Evolutionary conservation across 2,888 invertebrate genomes (phyloP).

Genomic region (Hirudinaria manillensis): DNA sequence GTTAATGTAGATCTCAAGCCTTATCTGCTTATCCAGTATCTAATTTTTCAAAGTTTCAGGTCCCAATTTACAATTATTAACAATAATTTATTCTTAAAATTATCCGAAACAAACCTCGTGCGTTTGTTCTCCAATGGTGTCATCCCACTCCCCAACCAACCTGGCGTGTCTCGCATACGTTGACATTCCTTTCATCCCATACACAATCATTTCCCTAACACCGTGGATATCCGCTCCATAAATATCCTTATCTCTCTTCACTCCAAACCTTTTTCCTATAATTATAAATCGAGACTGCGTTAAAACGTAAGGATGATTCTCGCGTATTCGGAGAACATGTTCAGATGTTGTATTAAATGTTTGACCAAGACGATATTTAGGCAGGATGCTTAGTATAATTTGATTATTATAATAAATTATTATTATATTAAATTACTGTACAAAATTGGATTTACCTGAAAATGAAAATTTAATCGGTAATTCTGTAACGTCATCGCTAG

Average conservation of each 20-base stretch:
- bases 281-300: neutral
- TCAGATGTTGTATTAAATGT: too few species aligned
- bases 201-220: conserved; percentile 44
- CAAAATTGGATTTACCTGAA: too few species aligned
- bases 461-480: too few species aligned
- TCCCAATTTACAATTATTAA: neutral
- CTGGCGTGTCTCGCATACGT: conserved; percentile 43
- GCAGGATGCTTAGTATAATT: too few species aligned
- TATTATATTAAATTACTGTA: too few species aligned
- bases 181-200: conserved; percentile 43
- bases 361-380: too few species aligned
- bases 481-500: too few species aligned
- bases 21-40: too few species aligned
- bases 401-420: too few species aligned
- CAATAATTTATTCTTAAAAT: neutral
- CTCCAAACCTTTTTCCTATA: conserved; percentile 32
- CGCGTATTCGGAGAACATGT: too few species aligned
- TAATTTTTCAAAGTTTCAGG: neutral
- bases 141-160: conserved; percentile 38
- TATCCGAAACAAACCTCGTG: conserved; percentile 30
- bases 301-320: too few species aligned
- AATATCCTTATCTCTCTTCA: conserved; percentile 38
- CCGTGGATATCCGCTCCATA: conserved; percentile 42
- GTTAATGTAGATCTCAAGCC: too few species aligned
- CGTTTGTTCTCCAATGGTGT: conserved; percentile 30